Evolutionary conservation across 2,888 invertebrate genomes (phyloP).

Genomic region (Caenorhabditis virilis): DNA sequence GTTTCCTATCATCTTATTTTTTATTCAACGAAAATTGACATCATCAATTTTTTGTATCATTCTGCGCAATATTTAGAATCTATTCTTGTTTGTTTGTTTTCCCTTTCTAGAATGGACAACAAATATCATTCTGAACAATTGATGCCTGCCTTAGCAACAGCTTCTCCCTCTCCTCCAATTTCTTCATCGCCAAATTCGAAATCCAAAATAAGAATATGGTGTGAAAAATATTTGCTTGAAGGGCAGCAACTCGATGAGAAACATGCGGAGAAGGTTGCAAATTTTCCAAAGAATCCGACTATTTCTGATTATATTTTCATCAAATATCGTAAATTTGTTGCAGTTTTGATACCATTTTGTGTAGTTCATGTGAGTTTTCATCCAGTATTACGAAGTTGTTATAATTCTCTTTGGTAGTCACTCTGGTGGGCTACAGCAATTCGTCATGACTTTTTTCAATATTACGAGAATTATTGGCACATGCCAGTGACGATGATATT

Average conservation of each 20-base stretch:
- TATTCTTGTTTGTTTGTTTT: too few species aligned
- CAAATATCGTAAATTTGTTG: conserved; percentile 49
- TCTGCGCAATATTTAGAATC: too few species aligned
- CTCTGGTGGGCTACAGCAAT: conserved; percentile 63
- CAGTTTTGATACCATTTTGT: conserved; percentile 44
- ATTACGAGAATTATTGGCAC: conserved; percentile 58
- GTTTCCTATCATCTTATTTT: too few species aligned
- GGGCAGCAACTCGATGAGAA: conserved; percentile 29
- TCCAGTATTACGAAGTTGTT: too few species aligned
- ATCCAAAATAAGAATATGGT: background rate
- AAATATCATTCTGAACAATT: too few species aligned
- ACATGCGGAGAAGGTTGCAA: conserved; percentile 12
- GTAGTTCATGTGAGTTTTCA: conserved; percentile 40
- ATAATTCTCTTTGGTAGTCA: too few species aligned
- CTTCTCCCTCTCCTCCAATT: too few species aligned
- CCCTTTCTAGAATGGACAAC: too few species aligned
- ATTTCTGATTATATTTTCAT: conserved; percentile 18
- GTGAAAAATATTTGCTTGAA: conserved; percentile 7
- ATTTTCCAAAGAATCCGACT: conserved; percentile 26
- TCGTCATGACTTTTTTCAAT: conserved; percentile 49
- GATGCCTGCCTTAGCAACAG: too few species aligned
- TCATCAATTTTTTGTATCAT: too few species aligned
- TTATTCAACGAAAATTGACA: too few species aligned
- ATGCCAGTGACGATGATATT: conserved; percentile 67
- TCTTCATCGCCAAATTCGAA: too few species aligned